Percentiles rank a stretch among this genome's conserved stretches.
phyloP scores from a whole-genome alignment of 2,888 invertebrate genomes.

The Phasia obesa region DNA sequence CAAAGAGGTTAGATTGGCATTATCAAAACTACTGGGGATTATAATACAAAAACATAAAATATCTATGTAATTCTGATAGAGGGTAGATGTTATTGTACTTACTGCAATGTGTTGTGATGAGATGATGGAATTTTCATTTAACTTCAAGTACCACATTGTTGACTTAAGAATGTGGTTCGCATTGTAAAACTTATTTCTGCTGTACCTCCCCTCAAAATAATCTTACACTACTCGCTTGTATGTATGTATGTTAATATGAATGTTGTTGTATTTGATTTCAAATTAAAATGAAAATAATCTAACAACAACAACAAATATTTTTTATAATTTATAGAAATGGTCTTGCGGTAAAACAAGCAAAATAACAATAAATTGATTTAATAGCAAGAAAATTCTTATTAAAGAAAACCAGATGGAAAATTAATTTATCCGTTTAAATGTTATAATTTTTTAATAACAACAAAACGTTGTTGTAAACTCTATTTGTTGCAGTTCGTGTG shows the following conservation, averaged over 20 bases:
- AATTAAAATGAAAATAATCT: conserved; percentile 29
- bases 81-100: background rate
- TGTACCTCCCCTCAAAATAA: conserved; percentile 1
- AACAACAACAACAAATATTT: conserved; percentile 39
- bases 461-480: conserved; percentile 18
- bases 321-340: conserved; percentile 59
- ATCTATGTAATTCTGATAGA: background rate
- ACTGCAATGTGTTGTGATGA: conserved; percentile 36
- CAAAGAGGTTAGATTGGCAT: too few relatives aligned
- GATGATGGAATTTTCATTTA: conserved; percentile 65
- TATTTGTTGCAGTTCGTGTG: background rate
- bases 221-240: conserved; percentile 1
- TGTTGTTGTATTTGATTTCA: conserved; percentile 39
- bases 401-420: conserved; percentile 42
- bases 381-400: conserved; percentile 37
- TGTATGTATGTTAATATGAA: too few relatives aligned
- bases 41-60: background rate
- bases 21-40: conserved; percentile 10
- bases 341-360: conserved; percentile 26
- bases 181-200: conserved; percentile 56
- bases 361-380: conserved; percentile 45
- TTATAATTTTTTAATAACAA: background rate
- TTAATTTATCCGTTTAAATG: conserved; percentile 19
- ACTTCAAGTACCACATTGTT: conserved; percentile 67
- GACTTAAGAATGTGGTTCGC: conserved; percentile 64